Evolutionary conservation across 2,797 vertebrate genomes (phyloP).

Genomic region (Geotrypetes seraphini): DNA sequence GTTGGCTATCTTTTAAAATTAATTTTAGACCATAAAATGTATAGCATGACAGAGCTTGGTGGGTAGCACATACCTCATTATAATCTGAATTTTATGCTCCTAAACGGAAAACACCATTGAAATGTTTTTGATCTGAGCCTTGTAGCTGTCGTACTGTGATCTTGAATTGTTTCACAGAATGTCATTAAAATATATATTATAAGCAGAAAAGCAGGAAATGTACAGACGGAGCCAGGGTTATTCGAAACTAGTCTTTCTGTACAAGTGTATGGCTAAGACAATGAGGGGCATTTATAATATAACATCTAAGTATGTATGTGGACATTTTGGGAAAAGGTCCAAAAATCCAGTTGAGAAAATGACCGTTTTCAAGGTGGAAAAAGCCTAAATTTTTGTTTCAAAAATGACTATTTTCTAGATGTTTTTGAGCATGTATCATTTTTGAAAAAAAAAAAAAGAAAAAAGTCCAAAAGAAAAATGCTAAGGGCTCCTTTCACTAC

Average conservation of each 20-base stretch:
- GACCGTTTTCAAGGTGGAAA: no score
- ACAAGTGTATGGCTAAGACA: no score
- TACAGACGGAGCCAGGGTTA: neutral
- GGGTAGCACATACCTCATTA: neutral
- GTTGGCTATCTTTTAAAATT: neutral
- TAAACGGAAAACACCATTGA: neutral
- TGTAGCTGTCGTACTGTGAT: neutral
- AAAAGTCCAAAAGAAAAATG: no score
- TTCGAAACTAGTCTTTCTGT: slow-evolving; percentile 1
- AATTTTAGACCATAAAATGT: neutral
- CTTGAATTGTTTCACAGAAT: slow-evolving; percentile 4
- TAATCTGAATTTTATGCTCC: neutral
- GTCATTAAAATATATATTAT: neutral
- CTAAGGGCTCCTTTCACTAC: no score
- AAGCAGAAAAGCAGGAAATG: neutral
- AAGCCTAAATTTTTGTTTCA: no score
- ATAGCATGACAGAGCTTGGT: neutral
- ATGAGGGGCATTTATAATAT: no score
- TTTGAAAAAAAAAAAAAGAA: no score
- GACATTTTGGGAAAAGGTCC: no score
- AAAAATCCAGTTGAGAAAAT: no score
- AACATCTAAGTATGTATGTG: no score
- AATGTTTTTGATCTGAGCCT: neutral
- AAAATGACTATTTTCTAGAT: no score
- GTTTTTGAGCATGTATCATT: no score